Evolutionary conservation across 2,888 invertebrate genomes (phyloP), one percentile per base, ranked within the genome.

Genomic region (Drosophila diplacantha): DNA sequence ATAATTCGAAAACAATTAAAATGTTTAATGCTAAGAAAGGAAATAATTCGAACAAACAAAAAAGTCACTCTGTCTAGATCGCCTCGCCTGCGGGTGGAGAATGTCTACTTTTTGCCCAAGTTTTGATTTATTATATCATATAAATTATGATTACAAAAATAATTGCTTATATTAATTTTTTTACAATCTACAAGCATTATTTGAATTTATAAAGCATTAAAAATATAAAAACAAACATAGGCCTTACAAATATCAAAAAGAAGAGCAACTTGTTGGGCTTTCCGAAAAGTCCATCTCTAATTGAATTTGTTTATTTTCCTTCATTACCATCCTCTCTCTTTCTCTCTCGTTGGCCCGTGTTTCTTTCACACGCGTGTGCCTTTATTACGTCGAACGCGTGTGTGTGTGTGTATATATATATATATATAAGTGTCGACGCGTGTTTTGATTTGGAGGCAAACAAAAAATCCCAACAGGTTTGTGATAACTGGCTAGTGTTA

Each of bases 401-500:
- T 34, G 22, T 7, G 22, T 39, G 14, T 9, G 9, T 39, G 7
- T 26, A 22, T 22, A 5, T 22, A 5, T 22, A 5, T 20, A 4
- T 20, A 16, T 53, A 41, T 18, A 5, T 38, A 5, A 39, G 32
- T 12, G 14, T 51, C 11, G 26, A 35, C 41, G 53, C 22, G 57
- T 58, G 56, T 44, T 58, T 38, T 51, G 20, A 38, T 22, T 37
- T 31, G 32, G 11, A 46, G 31, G 14, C 41, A 56, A 55, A 44
- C 43, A 58, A 44, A 22, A 35, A 34, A 37, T 37, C 11, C n/a
- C 14, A 41, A 54, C 34, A 55, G 55, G 57, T 55, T 55, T 43
- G 24, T 59, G 60, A 61, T 61, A 61, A 61, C 31, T 49, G 18
- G 7, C 11, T 20, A 18, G 26, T n/a, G 22, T 44, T 58, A 56